A percentile compares a stretch with the other conserved stretches of the same genome.
phyloP scores from a whole-genome alignment of 2,888 invertebrate genomes.

The Villa cingulata region DNA sequence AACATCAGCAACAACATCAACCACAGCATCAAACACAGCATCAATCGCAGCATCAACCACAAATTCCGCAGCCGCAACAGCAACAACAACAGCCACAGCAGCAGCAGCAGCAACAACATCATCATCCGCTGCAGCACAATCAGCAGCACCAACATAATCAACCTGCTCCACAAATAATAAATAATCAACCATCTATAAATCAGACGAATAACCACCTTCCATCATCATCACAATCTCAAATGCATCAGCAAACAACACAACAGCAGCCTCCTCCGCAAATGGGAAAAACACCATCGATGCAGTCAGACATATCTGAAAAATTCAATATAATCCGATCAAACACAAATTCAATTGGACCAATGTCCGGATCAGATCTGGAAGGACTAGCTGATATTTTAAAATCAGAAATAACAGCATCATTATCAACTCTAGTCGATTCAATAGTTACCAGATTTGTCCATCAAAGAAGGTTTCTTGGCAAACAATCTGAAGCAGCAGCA shows the following conservation, averaged over 20 bases:
- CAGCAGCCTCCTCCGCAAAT: conserved; percentile 22
- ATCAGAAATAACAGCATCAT: conserved; percentile 71
- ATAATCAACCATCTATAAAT: conserved; percentile 21
- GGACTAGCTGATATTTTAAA: conserved; percentile 84
- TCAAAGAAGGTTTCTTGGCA: conserved; percentile 59
- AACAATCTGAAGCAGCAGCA: conserved; percentile 64
- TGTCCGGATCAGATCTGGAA: conserved; percentile 68
- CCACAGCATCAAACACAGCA: conserved; percentile 40
- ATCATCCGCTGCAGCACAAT: conserved; percentile 36
- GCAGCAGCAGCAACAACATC: conserved; percentile 35
- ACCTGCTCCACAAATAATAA: conserved; percentile 39
- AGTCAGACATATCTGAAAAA: conserved; percentile 63
- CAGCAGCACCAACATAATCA: conserved; percentile 40
- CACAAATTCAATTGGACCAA: conserved; percentile 50
- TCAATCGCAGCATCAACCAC: conserved; percentile 42
- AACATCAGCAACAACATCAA: conserved; percentile 36
- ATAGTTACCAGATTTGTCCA: conserved; percentile 75
- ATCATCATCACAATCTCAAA: conserved; percentile 28
- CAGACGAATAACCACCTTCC: conserved; percentile 30
- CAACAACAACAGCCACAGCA: conserved; percentile 29
- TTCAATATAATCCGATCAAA: conserved; percentile 61
- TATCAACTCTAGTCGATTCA: conserved; percentile 75
- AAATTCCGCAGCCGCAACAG: no score
- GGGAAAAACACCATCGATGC: conserved; percentile 35
- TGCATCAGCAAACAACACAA: conserved; percentile 22